Conservation (phyloP, 1,140 invertebrate genomes). For the Kradibia gibbosae region DNA sequence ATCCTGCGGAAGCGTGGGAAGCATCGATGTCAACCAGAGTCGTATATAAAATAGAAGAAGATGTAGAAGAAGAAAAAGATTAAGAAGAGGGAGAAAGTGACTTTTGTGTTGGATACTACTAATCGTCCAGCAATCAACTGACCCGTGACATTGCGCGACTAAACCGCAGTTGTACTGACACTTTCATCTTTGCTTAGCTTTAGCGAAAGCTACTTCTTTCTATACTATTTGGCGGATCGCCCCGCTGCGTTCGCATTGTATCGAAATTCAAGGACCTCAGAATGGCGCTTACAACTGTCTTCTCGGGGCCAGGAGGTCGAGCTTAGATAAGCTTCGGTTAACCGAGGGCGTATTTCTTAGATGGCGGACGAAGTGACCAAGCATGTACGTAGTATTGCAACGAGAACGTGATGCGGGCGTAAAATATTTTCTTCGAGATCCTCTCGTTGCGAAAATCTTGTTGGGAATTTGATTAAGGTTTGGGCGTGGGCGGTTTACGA, state of each 20-base stretch:
- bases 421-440: background rate
- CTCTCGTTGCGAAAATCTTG: background rate
- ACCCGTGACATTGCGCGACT: slow-evolving; percentile 55
- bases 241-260: background rate
- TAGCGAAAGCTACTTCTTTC: background rate
- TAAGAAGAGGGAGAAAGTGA: background rate
- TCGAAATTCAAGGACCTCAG: background rate
- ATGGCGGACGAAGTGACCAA: slow-evolving; percentile 3
- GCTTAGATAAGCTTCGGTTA: slow-evolving; percentile 7
- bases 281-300: slow-evolving; percentile 5
- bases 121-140: slow-evolving; percentile 51
- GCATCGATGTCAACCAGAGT: background rate
- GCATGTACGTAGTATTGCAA: background rate
- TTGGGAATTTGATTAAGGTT: background rate
- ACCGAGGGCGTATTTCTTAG: slow-evolving; percentile 17
- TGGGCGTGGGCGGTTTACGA: background rate
- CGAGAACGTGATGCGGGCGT: background rate
- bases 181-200: slow-evolving; percentile 4
- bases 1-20: slow-evolving; percentile 59
- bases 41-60: background rate
- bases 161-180: slow-evolving; percentile 28
- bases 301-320: too few relatives aligned
- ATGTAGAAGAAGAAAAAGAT: background rate
- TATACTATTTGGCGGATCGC: background rate
- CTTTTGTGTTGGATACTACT: background rate